Evolutionary conservation across 1,140 invertebrate species (phyloP).

Genomic region (Halictus rubicundus): DNA sequence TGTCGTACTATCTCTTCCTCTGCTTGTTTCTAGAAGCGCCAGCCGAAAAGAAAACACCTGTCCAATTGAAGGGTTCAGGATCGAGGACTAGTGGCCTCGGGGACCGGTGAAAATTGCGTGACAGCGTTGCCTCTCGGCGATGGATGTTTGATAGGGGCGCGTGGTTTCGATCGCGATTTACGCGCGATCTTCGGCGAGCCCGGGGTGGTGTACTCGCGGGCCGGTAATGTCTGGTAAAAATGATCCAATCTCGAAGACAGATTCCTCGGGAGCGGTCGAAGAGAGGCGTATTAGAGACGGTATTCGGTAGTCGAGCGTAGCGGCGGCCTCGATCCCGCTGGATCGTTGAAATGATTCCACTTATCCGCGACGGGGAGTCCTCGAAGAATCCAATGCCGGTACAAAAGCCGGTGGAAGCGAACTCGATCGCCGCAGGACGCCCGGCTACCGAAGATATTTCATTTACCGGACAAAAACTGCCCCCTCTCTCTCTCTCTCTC

Average conservation of each 20-base stretch:
- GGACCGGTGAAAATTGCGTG: no score
- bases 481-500: conserved; percentile 11
- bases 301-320: conserved; percentile 50
- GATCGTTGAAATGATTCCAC: conserved; percentile 75
- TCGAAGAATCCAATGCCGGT: conserved; percentile 66
- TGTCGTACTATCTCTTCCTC: no score
- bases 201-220: no score
- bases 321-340: conserved; percentile 48
- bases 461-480: conserved; percentile 76
- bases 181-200: no score
- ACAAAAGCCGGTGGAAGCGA: conserved; percentile 75
- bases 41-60: no score
- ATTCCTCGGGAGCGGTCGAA: conserved; percentile 23
- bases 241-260: conserved; percentile 37
- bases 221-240: conserved; percentile 6
- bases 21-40: no score
- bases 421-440: conserved; percentile 73
- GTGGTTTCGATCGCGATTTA: no score
- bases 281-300: conserved; percentile 59
- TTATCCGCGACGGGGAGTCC: conserved; percentile 75
- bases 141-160: no score
- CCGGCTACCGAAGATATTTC: conserved; percentile 78
- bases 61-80: no score
- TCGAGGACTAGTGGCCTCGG: no score
- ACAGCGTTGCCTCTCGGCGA: no score